Percentiles rank a stretch among this genome's conserved stretches.
phyloP scores from a whole-genome alignment of 2,797 vertebrate species.

The Podarcis siculus region DNA sequence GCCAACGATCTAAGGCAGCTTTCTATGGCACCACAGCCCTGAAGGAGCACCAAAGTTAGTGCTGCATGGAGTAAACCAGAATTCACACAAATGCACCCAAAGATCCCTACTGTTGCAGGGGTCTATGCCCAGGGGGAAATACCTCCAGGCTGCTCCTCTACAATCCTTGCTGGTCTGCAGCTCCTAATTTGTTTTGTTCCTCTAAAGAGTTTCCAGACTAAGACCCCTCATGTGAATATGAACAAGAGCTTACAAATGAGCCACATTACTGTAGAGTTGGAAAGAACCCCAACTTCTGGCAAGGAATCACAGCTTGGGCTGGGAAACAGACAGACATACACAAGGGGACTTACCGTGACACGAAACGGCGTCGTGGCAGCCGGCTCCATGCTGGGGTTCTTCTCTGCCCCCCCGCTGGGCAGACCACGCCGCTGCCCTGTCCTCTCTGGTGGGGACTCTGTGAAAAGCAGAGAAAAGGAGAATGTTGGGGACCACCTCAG shows the following conservation, averaged over 20 bases:
- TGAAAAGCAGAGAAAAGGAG: neutral
- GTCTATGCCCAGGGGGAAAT: too few relatives aligned
- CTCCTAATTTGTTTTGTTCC: neutral
- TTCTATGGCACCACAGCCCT: neutral
- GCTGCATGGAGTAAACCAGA: neutral
- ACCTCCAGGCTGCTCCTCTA: neutral
- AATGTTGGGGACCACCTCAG: neutral
- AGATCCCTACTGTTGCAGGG: neutral
- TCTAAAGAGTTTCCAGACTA: neutral
- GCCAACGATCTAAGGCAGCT: too few relatives aligned
- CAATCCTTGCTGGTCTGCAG: neutral
- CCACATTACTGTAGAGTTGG: too few relatives aligned
- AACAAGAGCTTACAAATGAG: too few relatives aligned
- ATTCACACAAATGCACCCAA: too few relatives aligned
- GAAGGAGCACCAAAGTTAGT: neutral
- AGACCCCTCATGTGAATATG: neutral
- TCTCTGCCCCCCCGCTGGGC: slow-evolving; percentile 89
- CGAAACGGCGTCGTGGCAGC: slow-evolving; percentile 88
- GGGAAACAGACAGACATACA: neutral
- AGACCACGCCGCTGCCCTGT: slow-evolving; percentile 91
- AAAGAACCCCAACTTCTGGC: too few relatives aligned
- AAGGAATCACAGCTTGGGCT: too few relatives aligned
- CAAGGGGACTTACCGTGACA: slow-evolving; percentile 89
- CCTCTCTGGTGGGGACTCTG: slow-evolving; percentile 94
- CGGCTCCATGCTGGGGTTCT: slow-evolving; percentile 90